Conservation (phyloP, 2,797 vertebrate species). For the Cynodonichthys magdalenae region DNA sequence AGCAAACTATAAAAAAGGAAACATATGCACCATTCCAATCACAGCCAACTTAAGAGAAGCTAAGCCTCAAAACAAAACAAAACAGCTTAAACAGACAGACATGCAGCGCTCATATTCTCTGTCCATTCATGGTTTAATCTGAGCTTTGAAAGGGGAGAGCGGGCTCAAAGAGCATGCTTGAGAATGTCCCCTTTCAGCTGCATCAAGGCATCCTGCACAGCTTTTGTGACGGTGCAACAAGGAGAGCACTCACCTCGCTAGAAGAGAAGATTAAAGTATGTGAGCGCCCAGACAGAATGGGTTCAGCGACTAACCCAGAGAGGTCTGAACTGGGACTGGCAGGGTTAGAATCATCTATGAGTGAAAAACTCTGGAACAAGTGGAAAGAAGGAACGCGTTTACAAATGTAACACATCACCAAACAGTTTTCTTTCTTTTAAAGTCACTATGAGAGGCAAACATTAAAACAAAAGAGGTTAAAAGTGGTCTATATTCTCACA, state of each 20-base stretch:
- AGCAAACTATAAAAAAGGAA: constrained; percentile 17
- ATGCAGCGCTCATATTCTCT: constrained; percentile 59
- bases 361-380: constrained; percentile 94
- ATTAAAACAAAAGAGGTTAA: constrained; percentile 26
- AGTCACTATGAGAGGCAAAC: constrained; percentile 22
- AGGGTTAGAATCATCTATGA: constrained; percentile 92
- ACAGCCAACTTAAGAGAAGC: constrained; percentile 48
- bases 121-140: constrained; percentile 57
- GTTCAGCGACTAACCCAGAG: constrained; percentile 92
- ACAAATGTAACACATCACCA: constrained; percentile 62
- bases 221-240: constrained; percentile 72
- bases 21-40: constrained; percentile 45
- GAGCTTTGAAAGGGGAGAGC: constrained; percentile 46
- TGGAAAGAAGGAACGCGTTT: constrained; percentile 87
- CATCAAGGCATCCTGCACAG: constrained; percentile 67
- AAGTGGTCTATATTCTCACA: constrained; percentile 1
- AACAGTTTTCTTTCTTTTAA: constrained; percentile 31
- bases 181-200: constrained; percentile 69
- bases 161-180: constrained; percentile 72
- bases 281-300: constrained; percentile 93
- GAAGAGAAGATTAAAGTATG: constrained; percentile 97
- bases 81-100: constrained; percentile 49
- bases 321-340: constrained; percentile 89
- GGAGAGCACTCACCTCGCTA: constrained; percentile 92
- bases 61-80: constrained; percentile 49